Conservation (phyloP, 2,797 vertebrate genomes). For the Pangasius larnaudii region DNA sequence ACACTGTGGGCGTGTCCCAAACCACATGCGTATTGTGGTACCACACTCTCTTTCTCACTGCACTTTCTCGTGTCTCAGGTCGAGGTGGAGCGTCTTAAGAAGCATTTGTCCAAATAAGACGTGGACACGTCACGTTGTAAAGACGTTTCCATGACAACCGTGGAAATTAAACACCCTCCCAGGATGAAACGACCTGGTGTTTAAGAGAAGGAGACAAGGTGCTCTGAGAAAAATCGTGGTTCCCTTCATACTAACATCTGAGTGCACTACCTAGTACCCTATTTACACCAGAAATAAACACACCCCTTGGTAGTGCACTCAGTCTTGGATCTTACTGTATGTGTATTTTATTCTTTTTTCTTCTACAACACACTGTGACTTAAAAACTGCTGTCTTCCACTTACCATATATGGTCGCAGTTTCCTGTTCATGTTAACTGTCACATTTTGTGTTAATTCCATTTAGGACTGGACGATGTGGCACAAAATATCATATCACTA, state of each 20-base stretch:
- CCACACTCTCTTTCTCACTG: neutral
- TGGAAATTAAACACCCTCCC: neutral
- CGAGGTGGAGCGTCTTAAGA: slow-evolving; percentile 96
- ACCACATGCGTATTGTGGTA: neutral
- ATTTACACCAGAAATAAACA: neutral
- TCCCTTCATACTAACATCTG: no score
- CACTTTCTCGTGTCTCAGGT: slow-evolving; percentile 74
- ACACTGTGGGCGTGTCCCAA: neutral
- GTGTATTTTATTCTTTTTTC: neutral
- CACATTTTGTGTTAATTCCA: neutral
- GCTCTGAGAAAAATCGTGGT: neutral
- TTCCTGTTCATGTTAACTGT: neutral
- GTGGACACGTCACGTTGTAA: neutral
- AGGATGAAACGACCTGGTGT: neutral
- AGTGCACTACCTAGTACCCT: neutral
- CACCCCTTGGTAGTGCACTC: neutral
- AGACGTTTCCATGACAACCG: neutral
- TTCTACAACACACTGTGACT: neutral
- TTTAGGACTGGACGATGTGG: no score
- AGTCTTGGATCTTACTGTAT: neutral
- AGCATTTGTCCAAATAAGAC: slow-evolving; percentile 88
- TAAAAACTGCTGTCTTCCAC: neutral
- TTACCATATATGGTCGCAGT: slow-evolving; percentile 2
- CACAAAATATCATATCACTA: neutral
- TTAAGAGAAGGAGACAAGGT: neutral